Percentiles rank a stretch among this genome's conserved stretches.
phyloP scores from a whole-genome alignment of 2,113 vertebrate species.

The Spizaetus ornatus region DNA sequence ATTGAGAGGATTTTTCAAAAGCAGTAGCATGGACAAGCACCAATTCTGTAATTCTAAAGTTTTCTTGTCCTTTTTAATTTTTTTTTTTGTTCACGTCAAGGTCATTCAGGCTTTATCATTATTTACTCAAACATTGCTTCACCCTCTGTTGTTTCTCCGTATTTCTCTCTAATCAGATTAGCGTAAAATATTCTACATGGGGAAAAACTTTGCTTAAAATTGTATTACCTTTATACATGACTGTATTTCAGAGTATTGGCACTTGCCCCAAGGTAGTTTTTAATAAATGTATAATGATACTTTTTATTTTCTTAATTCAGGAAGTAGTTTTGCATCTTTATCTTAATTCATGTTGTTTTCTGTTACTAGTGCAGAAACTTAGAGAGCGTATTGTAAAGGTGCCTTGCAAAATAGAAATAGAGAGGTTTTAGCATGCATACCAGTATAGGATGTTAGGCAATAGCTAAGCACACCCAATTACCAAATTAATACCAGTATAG shows the following conservation, averaged over 20 bases:
- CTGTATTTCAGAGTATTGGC: conserved; percentile 30
- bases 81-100: neutral
- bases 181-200: neutral
- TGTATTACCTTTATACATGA: conserved; percentile 35
- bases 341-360: conserved; percentile 55
- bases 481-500: conserved; percentile 70
- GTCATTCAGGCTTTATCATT: neutral
- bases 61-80: conserved; percentile 2
- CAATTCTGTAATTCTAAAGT: conserved; percentile 32
- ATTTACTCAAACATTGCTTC: conserved; percentile 15
- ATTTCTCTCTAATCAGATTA: conserved; percentile 49
- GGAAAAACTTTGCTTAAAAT: conserved; percentile 26
- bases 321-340: conserved; percentile 56
- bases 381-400: conserved; percentile 80
- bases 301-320: conserved; percentile 50
- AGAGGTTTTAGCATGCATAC: conserved; percentile 78
- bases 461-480: conserved; percentile 72
- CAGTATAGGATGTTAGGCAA: conserved; percentile 69
- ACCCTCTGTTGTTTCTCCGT: neutral
- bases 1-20: conserved; percentile 38
- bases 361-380: conserved; percentile 60
- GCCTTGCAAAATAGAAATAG: conserved; percentile 84
- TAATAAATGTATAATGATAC: neutral
- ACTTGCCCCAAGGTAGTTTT: conserved; percentile 38
- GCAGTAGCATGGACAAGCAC: conserved; percentile 22